A percentile compares a stretch with the other conserved stretches of the same genome.
phyloP scores from a whole-genome alignment of 2,888 invertebrate genomes.

The Pelosia muscerda region DNA sequence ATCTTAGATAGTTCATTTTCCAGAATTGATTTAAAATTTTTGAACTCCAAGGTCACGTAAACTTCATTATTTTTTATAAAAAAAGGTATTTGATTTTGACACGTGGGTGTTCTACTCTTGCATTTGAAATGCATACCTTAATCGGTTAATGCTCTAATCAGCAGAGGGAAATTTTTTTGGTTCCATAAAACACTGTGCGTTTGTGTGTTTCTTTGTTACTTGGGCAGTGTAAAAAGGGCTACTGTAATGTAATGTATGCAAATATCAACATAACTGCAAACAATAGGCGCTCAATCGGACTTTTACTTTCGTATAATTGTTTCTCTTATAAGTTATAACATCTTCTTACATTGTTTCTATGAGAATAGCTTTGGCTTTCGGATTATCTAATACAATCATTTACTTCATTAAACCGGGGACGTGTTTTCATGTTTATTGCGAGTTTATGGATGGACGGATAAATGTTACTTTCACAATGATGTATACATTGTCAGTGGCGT shows the following conservation, averaged over 20 bases:
- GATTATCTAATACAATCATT: constrained; percentile 45
- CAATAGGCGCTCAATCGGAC: constrained; percentile 49
- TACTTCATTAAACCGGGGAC: constrained; percentile 43
- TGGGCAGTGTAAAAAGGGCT: not conserved
- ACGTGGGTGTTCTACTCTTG: too few relatives aligned
- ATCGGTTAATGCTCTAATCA: too few relatives aligned
- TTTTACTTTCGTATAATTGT: constrained; percentile 68
- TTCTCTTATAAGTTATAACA: constrained; percentile 51
- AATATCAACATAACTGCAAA: constrained; percentile 34
- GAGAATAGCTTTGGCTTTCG: constrained; percentile 52
- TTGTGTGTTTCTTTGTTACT: not conserved
- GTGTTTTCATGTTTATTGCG: constrained; percentile 47
- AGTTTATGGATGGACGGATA: constrained; percentile 49
- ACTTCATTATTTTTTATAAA: too few relatives aligned
- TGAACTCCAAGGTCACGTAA: too few relatives aligned
- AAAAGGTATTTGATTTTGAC: too few relatives aligned
- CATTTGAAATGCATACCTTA: too few relatives aligned
- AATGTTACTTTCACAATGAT: constrained; percentile 53
- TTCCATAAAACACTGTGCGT: too few relatives aligned
- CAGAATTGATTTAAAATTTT: too few relatives aligned
- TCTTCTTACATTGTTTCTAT: constrained; percentile 56
- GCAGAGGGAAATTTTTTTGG: too few relatives aligned
- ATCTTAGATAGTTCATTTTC: too few relatives aligned
- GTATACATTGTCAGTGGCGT: constrained; percentile 46
- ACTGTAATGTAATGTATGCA: constrained; percentile 9